These are phyloP conservation scores for Pterocles orientalis DNA, from an alignment of 2,113 vertebrate genomes.

Conservation along the genomic window DNA sequence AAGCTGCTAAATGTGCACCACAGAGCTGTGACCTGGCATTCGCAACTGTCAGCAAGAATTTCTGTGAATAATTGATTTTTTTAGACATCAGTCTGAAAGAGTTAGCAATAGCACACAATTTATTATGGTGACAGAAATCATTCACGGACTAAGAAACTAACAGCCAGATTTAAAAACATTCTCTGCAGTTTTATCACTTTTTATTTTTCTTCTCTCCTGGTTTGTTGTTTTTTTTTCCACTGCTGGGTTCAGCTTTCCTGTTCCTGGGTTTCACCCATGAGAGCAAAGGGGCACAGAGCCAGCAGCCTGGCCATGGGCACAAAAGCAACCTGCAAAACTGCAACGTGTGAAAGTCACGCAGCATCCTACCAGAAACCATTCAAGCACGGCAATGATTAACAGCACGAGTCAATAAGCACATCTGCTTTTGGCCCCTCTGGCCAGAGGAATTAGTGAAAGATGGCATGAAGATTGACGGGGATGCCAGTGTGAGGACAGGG, in stretches of 20 bases:
- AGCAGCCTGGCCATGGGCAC: neutral
- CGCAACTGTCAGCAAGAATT: slow-evolving; percentile 19
- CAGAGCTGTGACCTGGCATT: neutral
- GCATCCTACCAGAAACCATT: neutral
- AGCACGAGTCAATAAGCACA: neutral
- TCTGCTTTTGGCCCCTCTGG: neutral
- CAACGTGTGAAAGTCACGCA: rapidly evolving
- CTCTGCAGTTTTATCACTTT: neutral
- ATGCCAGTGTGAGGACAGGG: neutral
- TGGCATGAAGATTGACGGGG: neutral
- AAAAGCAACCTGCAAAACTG: neutral
- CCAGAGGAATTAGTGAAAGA: neutral
- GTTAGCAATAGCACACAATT: neutral
- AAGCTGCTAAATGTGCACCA: neutral
- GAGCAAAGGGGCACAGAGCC: neutral
- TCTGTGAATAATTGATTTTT: slow-evolving; percentile 34
- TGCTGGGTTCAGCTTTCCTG: neutral
- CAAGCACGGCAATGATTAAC: neutral
- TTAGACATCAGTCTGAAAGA: slow-evolving; percentile 7
- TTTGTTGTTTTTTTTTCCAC: neutral
- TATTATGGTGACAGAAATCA: neutral
- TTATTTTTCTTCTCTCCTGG: neutral
- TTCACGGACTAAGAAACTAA: neutral
- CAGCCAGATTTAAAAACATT: neutral
- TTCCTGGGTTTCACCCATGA: neutral